These are phyloP conservation scores for Thereva unica DNA, from an alignment of 2,888 invertebrate genomes.

Conservation along the genomic window DNA sequence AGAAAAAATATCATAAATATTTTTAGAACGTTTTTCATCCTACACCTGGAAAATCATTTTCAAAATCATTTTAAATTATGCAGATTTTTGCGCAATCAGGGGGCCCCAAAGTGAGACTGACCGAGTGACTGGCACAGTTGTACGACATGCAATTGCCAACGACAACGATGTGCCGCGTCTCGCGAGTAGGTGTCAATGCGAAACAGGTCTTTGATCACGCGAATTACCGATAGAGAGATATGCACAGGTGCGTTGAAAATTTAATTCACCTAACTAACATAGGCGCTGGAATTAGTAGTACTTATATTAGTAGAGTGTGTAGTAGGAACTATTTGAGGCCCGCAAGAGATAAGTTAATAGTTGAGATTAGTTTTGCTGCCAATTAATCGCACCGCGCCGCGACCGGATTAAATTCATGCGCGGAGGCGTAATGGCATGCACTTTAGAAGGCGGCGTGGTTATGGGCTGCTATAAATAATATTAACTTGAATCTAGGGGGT, in stretches of 20 bases:
- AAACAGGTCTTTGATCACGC: constrained; percentile 43
- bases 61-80: constrained; percentile 19
- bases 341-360: constrained; percentile 30
- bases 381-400: not conserved
- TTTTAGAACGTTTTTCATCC: constrained; percentile 16
- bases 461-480: constrained; percentile 25
- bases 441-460: constrained; percentile 24
- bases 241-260: constrained; percentile 36
- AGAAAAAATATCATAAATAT: constrained; percentile 38
- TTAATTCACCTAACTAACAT: constrained; percentile 21
- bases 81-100: constrained; percentile 34
- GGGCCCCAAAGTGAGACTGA: constrained; percentile 21
- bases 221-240: constrained; percentile 36
- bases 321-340: not conserved
- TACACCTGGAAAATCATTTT: constrained; percentile 16
- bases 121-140: constrained; percentile 16
- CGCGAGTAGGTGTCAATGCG: constrained; percentile 44
- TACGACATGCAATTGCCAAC: constrained; percentile 14
- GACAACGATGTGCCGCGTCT: constrained; percentile 1
- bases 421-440: constrained; percentile 34
- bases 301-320: constrained; percentile 4
- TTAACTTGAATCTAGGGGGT: constrained; percentile 14
- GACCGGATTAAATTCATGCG: constrained; percentile 32
- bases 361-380: constrained; percentile 32
- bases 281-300: constrained; percentile 1